phyloP scores from a whole-genome alignment of 2,113 vertebrate species.

The Aspidoscelis tigris region DNA sequence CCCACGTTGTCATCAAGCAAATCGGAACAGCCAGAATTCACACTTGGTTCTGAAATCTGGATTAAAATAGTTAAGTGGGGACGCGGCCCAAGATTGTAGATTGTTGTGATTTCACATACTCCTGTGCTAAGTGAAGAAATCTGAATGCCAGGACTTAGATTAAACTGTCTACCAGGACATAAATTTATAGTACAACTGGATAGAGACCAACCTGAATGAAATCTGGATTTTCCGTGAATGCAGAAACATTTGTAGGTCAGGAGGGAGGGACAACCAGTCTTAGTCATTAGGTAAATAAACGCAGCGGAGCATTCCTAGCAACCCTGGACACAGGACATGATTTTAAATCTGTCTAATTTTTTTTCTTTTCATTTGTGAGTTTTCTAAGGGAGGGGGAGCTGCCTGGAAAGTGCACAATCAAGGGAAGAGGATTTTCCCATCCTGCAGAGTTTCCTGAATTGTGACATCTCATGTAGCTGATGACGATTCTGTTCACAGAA shows the following conservation, averaged over 20 bases:
- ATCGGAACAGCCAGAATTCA: too few species aligned
- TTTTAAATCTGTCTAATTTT: too few species aligned
- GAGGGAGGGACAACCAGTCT: too few species aligned
- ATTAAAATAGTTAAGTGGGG: too few species aligned
- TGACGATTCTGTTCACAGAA: not conserved
- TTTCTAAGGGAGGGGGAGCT: not conserved
- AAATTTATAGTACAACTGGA: too few species aligned
- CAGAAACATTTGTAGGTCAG: too few species aligned
- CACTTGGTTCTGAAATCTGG: too few species aligned
- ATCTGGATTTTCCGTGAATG: not conserved
- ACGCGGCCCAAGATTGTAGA: too few species aligned
- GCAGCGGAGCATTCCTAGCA: not conserved
- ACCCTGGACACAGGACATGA: too few species aligned
- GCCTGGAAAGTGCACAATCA: not conserved
- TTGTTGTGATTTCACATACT: not conserved
- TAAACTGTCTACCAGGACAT: not conserved
- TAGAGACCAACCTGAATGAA: not conserved
- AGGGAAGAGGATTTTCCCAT: not conserved
- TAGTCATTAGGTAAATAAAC: not conserved
- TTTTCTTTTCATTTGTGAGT: not conserved
- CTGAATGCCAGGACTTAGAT: not conserved
- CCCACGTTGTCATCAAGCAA: too few species aligned
- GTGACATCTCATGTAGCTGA: not conserved
- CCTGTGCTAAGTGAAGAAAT: not conserved
- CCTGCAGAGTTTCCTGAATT: too few species aligned